Base-by-base conservation (phyloP, 2,797 vertebrate species). In the Taeniopygia guttata region DNA sequence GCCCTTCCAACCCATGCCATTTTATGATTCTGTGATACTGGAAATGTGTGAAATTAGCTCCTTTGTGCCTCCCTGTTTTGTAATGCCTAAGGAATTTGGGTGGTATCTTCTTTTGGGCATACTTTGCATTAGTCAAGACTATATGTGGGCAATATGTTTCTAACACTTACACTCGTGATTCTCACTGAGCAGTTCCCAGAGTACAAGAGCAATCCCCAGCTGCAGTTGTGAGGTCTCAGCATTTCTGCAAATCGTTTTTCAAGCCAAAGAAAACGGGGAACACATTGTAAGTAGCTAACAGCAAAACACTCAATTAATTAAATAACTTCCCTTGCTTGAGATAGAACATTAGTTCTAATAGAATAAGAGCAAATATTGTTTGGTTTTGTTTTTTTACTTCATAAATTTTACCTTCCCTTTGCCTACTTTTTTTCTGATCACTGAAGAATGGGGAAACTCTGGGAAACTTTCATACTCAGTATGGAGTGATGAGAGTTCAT, bases 161-260 rank as follows among this genome's bases (percentile, higher is more conserved):
- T 91, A 72, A 38, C 63, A 36, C 51, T 84, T 84, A 27, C 4
- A 60, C 27, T 87, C 5, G 5, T 32, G 36, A 49, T 74, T 85
- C 52, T 84, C 18, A 87, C 16, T 87, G 58, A 82, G 52, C 64
- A 83, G 42, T 27, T 89, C 54, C 25, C 49, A 70, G 67, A 73
- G 84, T 30, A 77, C n/a, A 72, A 92, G 84, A 11, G 2, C 62
- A 92, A 81, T 43, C 89, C 62, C 38, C 89, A 96, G 76, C 78
- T 93, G 89, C 89, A 94, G 58, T 72, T 94, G 40, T 49, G 58
- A 81, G 60, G 13, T 32, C 30, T 95, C 79, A 95, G 72, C 79
- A 77, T 60, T 96, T 92, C 82, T 91, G 49, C 27, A 78, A 84
- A 78, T 56, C 7, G 0, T 45, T 14, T 91, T 80, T 80, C 58